phyloP scores from a whole-genome alignment of 2,113 vertebrate species.

The Scatophagus argus region DNA sequence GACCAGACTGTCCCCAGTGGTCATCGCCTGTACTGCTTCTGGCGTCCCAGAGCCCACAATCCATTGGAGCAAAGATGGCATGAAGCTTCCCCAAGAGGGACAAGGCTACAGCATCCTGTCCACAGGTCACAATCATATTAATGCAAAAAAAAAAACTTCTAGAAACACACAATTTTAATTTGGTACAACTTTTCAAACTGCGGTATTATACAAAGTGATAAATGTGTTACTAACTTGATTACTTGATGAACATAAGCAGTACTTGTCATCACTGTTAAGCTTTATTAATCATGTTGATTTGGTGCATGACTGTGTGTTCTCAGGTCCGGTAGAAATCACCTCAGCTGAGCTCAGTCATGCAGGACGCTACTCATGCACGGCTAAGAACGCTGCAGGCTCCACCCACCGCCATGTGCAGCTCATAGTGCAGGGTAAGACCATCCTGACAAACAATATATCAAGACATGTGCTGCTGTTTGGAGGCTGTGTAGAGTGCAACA shows the following conservation, averaged over 20 bases:
- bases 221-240: fast-evolving
- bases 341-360: slow-evolving; percentile 87
- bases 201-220: not conserved
- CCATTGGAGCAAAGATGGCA: slow-evolving; percentile 93
- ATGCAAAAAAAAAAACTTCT: not conserved
- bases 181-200: not conserved
- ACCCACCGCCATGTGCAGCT: slow-evolving; percentile 89
- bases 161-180: not conserved
- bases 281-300: not conserved
- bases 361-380: slow-evolving; percentile 90
- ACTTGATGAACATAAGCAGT: not conserved
- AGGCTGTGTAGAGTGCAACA: not conserved
- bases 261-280: not conserved
- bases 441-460: not conserved
- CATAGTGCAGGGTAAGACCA: slow-evolving; percentile 89
- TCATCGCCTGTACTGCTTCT: slow-evolving; percentile 91
- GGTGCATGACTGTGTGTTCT: not conserved
- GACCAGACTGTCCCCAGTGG: slow-evolving; percentile 87
- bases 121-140: slow-evolving; percentile 84
- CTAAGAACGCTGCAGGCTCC: slow-evolving; percentile 90
- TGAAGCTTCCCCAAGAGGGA: slow-evolving; percentile 84
- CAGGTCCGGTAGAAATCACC: slow-evolving; percentile 91
- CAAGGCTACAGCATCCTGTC: slow-evolving; percentile 88
- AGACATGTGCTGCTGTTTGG: not conserved
- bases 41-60: slow-evolving; percentile 91